phyloP scores from a whole-genome alignment of 1,140 invertebrate genomes.

The Pogonomyrmex californicus region DNA sequence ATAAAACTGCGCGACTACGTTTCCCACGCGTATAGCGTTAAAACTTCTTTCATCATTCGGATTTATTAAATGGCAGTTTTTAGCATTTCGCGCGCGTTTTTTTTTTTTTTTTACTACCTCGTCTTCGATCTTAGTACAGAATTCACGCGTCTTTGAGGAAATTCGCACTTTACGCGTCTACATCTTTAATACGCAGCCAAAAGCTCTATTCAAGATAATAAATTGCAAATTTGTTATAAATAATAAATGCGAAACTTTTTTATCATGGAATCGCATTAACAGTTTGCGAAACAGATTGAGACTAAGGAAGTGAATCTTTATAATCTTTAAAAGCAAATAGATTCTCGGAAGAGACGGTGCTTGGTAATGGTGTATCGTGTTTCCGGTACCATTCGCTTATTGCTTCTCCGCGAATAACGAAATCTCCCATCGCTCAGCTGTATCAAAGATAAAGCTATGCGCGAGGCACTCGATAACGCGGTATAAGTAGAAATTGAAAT shows the following conservation, averaged over 20 bases:
- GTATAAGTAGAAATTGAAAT: constrained; percentile 62
- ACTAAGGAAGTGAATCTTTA: constrained; percentile 9
- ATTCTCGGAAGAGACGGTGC: constrained; percentile 17
- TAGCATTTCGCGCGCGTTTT: neutral
- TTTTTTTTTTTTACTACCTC: neutral
- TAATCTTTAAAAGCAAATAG: constrained; percentile 31
- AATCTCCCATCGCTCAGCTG: constrained; percentile 26
- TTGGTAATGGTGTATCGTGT: constrained; percentile 31
- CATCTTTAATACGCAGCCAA: neutral
- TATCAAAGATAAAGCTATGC: constrained; percentile 60
- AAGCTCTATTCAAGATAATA: neutral
- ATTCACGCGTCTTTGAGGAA: neutral
- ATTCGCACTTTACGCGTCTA: neutral
- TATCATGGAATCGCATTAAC: constrained; percentile 15
- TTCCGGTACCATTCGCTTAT: constrained; percentile 47
- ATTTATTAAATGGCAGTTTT: constrained; percentile 18
- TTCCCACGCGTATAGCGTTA: neutral
- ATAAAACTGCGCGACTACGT: constrained; percentile 29
- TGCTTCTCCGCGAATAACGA: constrained; percentile 57
- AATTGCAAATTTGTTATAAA: constrained; percentile 5
- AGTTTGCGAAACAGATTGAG: constrained; percentile 30
- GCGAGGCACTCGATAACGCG: constrained; percentile 51
- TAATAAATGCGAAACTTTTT: neutral
- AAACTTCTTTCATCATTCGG: neutral
- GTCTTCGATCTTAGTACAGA: neutral